A percentile compares a stretch with the other conserved stretches of the same genome.
These are phyloP conservation scores for Cryptus armator DNA, from an alignment of 2,888 invertebrate species.

Conservation along the genomic window DNA sequence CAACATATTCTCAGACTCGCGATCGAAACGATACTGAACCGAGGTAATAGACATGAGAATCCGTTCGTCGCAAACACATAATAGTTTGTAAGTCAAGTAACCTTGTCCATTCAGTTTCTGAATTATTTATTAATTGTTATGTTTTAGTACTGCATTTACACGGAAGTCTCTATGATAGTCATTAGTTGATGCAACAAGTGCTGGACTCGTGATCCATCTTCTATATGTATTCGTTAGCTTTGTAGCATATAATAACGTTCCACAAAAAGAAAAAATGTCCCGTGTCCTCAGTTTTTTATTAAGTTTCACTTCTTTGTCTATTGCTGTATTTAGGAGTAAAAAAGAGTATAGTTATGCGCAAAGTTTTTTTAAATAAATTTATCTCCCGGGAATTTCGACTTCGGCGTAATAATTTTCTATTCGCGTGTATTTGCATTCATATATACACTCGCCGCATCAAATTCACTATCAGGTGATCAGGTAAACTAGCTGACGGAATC, in stretches of 20 bases:
- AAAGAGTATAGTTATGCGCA: too few relatives aligned
- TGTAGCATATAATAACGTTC: background rate
- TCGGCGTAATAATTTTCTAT: too few relatives aligned
- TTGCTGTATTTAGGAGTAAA: too few relatives aligned
- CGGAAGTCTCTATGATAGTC: background rate
- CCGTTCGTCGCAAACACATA: background rate
- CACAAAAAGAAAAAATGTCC: too few relatives aligned
- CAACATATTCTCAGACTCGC: constrained; percentile 10
- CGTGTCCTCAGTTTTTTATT: too few relatives aligned
- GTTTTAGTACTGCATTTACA: background rate
- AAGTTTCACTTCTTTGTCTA: too few relatives aligned
- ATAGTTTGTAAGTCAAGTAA: background rate
- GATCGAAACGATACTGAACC: background rate
- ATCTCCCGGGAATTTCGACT: too few relatives aligned
- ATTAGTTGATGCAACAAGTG: background rate
- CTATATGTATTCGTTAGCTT: background rate
- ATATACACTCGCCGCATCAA: too few relatives aligned
- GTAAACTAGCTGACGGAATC: background rate
- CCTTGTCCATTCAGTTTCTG: background rate
- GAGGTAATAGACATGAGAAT: background rate
- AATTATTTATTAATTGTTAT: background rate
- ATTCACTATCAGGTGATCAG: too few relatives aligned
- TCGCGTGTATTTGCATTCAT: too few relatives aligned
- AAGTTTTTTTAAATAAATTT: too few relatives aligned
- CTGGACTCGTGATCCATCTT: background rate